Evolutionary conservation across 2,888 invertebrate species (phyloP).

Genomic region (Xanthia togata): DNA sequence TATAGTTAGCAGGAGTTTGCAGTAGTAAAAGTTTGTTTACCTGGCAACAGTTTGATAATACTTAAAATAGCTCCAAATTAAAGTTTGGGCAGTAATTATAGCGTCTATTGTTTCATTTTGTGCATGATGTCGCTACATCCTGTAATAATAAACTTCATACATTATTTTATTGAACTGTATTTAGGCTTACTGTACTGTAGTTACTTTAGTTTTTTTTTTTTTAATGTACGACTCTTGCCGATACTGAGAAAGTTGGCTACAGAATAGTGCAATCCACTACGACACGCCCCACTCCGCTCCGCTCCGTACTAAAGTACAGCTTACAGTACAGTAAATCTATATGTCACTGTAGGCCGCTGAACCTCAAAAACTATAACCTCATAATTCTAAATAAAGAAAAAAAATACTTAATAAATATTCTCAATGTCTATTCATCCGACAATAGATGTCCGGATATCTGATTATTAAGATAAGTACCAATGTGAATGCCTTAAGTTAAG

Average conservation of each 20-base stretch:
- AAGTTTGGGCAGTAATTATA: background rate
- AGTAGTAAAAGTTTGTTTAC: conserved; percentile 31
- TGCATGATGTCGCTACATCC: background rate
- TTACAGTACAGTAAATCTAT: too few relatives aligned
- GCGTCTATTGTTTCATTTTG: background rate
- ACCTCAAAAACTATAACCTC: background rate
- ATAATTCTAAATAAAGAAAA: background rate
- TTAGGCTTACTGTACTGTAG: background rate
- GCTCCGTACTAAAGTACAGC: too few relatives aligned
- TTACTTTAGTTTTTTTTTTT: background rate
- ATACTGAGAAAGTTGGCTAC: background rate
- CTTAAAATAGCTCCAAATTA: conserved; percentile 12
- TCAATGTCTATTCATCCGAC: background rate
- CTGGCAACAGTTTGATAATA: conserved; percentile 8
- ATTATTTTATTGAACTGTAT: background rate
- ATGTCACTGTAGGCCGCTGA: background rate
- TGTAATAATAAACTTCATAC: background rate
- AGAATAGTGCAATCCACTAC: too few relatives aligned
- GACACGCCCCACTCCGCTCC: too few relatives aligned
- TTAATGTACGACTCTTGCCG: background rate
- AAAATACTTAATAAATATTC: conserved; percentile 7
- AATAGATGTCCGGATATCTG: conserved; percentile 28
- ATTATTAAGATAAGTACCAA: conserved; percentile 54
- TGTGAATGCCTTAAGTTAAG: conserved; percentile 52
- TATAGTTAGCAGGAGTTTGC: conserved; percentile 17